A percentile compares a stretch with the other conserved stretches of the same genome.
Conservation (phyloP, 2,113 vertebrate genomes). For the Marcusenius ussheri region DNA sequence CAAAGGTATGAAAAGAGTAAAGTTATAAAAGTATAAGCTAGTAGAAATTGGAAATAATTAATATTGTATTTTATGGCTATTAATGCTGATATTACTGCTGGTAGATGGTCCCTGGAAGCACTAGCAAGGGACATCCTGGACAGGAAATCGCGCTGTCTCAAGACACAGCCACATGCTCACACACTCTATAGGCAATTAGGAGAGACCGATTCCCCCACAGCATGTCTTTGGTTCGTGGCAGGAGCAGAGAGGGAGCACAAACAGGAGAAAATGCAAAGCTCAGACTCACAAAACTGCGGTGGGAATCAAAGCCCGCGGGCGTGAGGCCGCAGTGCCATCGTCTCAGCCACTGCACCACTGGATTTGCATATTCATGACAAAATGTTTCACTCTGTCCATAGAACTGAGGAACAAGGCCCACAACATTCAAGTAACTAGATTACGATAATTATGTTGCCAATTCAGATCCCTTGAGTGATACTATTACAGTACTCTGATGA, state of each 20-base stretch:
- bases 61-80: background rate
- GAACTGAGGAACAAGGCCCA: background rate
- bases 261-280: background rate
- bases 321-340: background rate
- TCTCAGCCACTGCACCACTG: background rate
- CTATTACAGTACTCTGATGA: background rate
- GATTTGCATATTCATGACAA: background rate
- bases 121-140: background rate
- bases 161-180: background rate
- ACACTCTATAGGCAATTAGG: background rate
- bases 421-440: background rate
- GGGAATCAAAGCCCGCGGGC: background rate
- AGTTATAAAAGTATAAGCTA: background rate
- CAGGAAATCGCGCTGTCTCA: background rate
- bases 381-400: background rate
- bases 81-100: background rate
- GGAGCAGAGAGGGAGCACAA: background rate
- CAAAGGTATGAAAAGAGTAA: background rate
- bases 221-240: background rate
- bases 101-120: background rate
- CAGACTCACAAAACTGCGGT: background rate
- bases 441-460: background rate
- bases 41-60: background rate
- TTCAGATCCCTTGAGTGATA: background rate
- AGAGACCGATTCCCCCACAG: background rate